Percentiles rank a stretch among this genome's conserved stretches.
phyloP scores from a whole-genome alignment of 2,797 vertebrate species.

The Bradypodion pumilum region DNA sequence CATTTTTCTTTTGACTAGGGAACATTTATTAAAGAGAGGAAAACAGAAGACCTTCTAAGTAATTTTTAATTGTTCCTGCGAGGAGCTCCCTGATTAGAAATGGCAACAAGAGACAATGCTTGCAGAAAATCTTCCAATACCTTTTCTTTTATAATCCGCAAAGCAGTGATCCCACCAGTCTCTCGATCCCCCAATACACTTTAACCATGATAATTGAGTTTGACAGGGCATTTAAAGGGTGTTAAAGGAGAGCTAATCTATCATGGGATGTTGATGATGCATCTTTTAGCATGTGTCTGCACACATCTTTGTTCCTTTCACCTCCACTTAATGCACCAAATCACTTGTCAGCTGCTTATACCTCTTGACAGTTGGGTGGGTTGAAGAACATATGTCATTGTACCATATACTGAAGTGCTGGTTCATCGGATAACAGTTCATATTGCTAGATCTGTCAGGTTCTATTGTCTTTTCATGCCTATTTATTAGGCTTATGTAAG shows the following conservation, averaged over 20 bases:
- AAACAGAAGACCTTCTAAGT: neutral
- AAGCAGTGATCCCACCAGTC: neutral
- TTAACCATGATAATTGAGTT: neutral
- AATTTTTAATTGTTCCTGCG: neutral
- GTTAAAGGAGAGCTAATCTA: neutral
- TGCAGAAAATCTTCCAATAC: neutral
- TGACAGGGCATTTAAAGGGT: neutral
- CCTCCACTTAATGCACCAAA: neutral
- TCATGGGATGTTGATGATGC: neutral
- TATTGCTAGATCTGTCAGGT: neutral
- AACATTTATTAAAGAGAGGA: neutral
- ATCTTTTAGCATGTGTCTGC: neutral
- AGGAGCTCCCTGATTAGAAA: neutral
- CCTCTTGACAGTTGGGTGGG: conserved; percentile 6
- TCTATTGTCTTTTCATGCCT: neutral
- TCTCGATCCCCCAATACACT: neutral
- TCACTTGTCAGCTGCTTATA: neutral
- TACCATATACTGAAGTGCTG: neutral
- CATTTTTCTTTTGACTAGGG: neutral
- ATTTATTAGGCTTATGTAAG: conserved; percentile 30
- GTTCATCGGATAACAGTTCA: conserved; percentile 18
- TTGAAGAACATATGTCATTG: neutral
- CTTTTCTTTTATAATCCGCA: neutral
- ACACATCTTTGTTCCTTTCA: neutral
- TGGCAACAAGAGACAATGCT: neutral